Evolutionary conservation across 1,140 invertebrate species (phyloP).

Genomic region (Halesus radiatus): DNA sequence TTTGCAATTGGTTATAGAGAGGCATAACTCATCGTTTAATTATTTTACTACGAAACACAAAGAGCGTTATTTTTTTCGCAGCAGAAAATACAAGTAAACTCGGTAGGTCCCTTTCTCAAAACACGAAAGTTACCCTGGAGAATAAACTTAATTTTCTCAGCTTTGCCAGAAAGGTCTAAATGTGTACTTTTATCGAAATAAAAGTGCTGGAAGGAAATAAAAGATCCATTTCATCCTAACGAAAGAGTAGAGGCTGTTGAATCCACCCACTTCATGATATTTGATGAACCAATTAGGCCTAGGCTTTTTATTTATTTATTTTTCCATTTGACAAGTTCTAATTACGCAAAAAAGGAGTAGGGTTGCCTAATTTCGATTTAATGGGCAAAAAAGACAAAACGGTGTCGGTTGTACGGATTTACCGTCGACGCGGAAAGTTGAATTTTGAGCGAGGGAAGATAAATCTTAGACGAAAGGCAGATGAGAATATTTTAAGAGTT

Average conservation of each 20-base stretch:
- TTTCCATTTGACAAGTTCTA: conserved; percentile 27
- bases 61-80: no score
- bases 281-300: conserved; percentile 29
- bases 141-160: no score
- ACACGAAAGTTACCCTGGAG: not conserved
- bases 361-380: conserved; percentile 30
- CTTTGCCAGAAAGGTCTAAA: no score
- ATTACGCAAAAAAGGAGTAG: conserved; percentile 23
- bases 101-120: no score
- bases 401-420: conserved; percentile 34
- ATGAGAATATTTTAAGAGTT: not conserved
- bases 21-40: no score
- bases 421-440: conserved; percentile 7
- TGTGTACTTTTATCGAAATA: no score
- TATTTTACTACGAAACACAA: no score
- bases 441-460: conserved; percentile 21
- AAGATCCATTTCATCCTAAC: not conserved
- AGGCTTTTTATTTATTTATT: conserved; percentile 17
- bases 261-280: conserved; percentile 13
- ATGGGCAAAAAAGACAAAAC: conserved; percentile 34
- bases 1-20: no score
- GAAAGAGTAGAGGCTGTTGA: not conserved
- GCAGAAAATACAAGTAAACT: no score
- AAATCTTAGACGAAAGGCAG: conserved; percentile 9
- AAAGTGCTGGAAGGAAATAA: not conserved